Base-by-base conservation (phyloP, 2,113 vertebrate species). In the Equus quagga region DNA sequence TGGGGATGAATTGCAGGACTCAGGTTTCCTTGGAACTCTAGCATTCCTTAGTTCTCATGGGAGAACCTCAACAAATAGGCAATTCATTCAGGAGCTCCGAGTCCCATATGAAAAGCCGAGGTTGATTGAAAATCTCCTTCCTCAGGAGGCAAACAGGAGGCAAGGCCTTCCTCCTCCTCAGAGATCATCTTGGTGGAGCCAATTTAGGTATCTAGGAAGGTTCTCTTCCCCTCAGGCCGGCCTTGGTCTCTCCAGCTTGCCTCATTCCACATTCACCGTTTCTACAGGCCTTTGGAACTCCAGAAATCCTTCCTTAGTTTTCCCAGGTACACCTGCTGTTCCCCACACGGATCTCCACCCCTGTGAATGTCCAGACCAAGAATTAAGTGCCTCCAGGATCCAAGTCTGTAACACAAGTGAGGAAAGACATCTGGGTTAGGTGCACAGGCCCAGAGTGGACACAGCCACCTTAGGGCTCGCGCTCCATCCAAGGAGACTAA, bases 381-480 rank as follows among this genome's bases (percentile, higher is more conserved):
- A 41, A 51, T 56, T 31, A 44, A 64, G 31, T 76, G 51, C 41
- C 65, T 62, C 65, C 24, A 49, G 60, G 58, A 64, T 41, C 67
- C 18, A 23, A 3, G 41, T 28, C 15, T 9, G 41, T 75, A n/a
- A 36, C 31, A 49, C 36, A 49, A n/a, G 10, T 1, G 15, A 64
- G 46, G 41, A 41, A 17, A 23, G 90, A 80, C 5, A 28, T 73
- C n/a, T 41, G 21, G 81, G 10, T 41, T 64, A 54, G 31, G 60
- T 3, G 67, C 44, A 2, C 24, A 12, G 44, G n/a, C 11, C 28
- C 51, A 64, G 5, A 0, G 64, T 31, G 75, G 44, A 69, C 44
- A 13, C 0, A 28, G n/a, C 4, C 58, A 62, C 41, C 41, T 49
- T 51, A 6, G 56, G 51, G 33, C 11, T 72, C 6, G 0, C 5